A percentile compares a stretch with the other conserved stretches of the same genome.
Conservation (phyloP, 2,797 vertebrate genomes). For the Labeo calbasu region DNA sequence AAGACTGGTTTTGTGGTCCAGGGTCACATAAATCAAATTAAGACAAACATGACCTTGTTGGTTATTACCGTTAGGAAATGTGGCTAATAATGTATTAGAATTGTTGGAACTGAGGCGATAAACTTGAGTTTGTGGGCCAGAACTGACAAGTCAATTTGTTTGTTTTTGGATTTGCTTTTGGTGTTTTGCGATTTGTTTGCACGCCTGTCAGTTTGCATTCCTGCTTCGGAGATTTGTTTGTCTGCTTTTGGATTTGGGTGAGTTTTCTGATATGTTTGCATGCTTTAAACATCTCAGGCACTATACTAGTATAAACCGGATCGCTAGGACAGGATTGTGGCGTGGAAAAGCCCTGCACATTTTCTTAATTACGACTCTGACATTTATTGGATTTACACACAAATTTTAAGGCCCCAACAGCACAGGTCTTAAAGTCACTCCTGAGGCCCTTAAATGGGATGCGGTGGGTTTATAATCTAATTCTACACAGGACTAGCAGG, state of each 20-base stretch:
- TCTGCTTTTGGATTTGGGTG: constrained; percentile 47
- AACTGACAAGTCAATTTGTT: constrained; percentile 12
- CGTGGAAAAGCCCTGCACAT: constrained; percentile 43
- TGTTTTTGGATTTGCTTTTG: constrained; percentile 43
- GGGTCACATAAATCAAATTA: background rate
- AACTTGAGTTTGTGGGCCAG: constrained; percentile 8
- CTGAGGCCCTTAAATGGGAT: constrained; percentile 49
- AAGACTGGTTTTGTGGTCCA: too few relatives aligned
- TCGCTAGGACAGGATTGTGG: background rate
- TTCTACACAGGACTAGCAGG: constrained; percentile 15
- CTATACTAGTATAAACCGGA: constrained; percentile 22
- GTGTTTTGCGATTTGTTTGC: constrained; percentile 49
- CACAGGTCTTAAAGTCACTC: constrained; percentile 45
- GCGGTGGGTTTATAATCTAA: constrained; percentile 44
- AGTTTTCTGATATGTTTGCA: constrained; percentile 49
- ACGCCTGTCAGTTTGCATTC: constrained; percentile 48
- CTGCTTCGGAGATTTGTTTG: constrained; percentile 43
- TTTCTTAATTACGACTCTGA: constrained; percentile 58
- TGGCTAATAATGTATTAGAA: background rate
- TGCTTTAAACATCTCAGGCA: constrained; percentile 19
- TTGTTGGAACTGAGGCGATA: background rate
- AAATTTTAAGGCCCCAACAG: constrained; percentile 52
- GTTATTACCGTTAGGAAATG: background rate
- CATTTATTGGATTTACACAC: constrained; percentile 59
- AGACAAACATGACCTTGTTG: background rate